Conservation (phyloP, 2,797 vertebrate species). For the Syndactyla subalaris region DNA sequence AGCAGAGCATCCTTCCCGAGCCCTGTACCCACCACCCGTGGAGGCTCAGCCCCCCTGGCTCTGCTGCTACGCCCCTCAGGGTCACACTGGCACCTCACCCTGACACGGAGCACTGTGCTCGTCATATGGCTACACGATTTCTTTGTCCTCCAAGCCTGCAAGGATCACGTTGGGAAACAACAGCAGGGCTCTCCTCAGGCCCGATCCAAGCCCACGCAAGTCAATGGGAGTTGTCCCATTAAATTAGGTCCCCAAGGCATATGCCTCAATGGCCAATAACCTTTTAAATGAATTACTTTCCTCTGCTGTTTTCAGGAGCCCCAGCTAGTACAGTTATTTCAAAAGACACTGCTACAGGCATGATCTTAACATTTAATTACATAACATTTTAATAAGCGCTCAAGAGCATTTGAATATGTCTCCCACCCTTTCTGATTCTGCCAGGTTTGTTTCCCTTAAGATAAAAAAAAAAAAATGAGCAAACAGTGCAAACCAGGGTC, state of each 20-base stretch:
- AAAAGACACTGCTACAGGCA: slow-evolving; percentile 42
- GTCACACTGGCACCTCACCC: not conserved
- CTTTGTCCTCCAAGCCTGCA: not conserved
- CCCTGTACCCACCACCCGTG: not conserved
- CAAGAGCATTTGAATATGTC: not conserved
- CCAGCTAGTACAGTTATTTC: slow-evolving; percentile 27
- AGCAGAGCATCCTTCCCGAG: not conserved
- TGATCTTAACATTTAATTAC: slow-evolving; percentile 62
- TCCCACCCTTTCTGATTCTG: slow-evolving; percentile 43
- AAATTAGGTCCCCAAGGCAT: slow-evolving; percentile 17
- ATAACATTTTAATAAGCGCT: slow-evolving; percentile 47
- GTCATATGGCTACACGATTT: not conserved
- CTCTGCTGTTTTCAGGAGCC: slow-evolving; percentile 9
- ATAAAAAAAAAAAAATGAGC: not conserved
- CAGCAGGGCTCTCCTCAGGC: not conserved
- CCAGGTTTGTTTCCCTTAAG: not conserved
- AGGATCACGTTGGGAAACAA: not conserved
- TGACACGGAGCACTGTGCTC: not conserved
- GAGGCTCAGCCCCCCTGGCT: not conserved
- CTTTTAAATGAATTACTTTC: slow-evolving; percentile 29
- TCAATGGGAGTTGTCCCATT: slow-evolving; percentile 17
- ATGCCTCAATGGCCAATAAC: not conserved
- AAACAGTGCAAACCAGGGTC: not conserved
- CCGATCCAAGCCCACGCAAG: not conserved
- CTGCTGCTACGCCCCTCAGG: not conserved